Evolutionary conservation across 2,888 invertebrate species (phyloP), one percentile per base, ranked within the genome.

Genomic region (Metacarcinus magister): DNA sequence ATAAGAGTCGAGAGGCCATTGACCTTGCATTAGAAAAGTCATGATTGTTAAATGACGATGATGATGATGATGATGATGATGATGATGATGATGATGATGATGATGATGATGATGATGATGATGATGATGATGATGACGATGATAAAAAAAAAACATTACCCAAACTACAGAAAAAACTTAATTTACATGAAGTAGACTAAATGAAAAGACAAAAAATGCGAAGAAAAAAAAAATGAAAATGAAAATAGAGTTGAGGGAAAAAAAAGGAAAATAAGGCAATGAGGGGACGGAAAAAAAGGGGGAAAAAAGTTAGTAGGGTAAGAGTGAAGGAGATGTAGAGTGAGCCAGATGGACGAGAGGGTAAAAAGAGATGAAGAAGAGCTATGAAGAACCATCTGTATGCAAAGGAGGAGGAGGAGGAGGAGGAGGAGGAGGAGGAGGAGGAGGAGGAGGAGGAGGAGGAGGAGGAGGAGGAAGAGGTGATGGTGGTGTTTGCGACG

Each of bases 331-430:
- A 67, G 67, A 67, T 67, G 67, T 67, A 67, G 67, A 23, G 19
- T 67, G 67, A 67, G 67, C 67, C n/a, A 23, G 67, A 67, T 23
- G 67, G 67, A 67, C 67, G n/a, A 23, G 2, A 23, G 23, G 67
- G n/a, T 48, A 48, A 5, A 7, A 2, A 67, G 67, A 23, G 16
- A 23, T 67, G n/a, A 67, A 67, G 19, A 67, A 67, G 67, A 67
- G 67, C 67, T 16, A 23, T n/a, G 67, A 67, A 67, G 67, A 67
- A 67, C 67, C 67, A 67, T 67, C 67, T 67, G 67, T 67, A 67
- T 67, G 67, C 67, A 67, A 67, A 67, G 67, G 23, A 67, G 67
- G 67, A 67, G n/a, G 19, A 67, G 67, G 67, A 67, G 67, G 67
- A 67, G 23, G 67, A 23, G 67, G 67, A 67, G 67, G 67, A 67